Evolutionary conservation across 2,797 vertebrate species (phyloP), one percentile per base, ranked within the genome.

Genomic region (Pterois miles): DNA sequence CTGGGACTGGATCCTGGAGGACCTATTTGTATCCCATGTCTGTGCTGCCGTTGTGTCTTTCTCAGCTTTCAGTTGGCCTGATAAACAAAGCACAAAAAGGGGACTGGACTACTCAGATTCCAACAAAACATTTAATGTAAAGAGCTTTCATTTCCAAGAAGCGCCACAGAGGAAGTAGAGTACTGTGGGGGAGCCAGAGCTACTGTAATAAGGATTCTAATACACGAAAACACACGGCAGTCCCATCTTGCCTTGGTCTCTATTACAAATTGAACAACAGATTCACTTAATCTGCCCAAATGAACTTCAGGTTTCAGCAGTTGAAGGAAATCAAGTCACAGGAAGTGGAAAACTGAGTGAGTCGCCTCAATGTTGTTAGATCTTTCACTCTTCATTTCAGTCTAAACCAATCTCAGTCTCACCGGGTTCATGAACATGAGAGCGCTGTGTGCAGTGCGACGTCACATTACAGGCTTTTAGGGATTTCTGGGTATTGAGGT

Each of bases 1-100:
- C 75, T 74, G 76, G 76, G 46, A 53, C 66, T 36, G 31, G 57
- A 59, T 73, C 67, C 76, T 72, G 59, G 16, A 70, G 71, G 83
- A 69, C 36, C 43, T 1, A 27, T 65, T 69, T 74, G 71, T 38
- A 63, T 81, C 25, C 31, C 4, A 31, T 50, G 58, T 64, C 67
- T 34, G 54, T 29, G 63, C 68, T 31, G 70, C 58, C 63, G 67
- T 33, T 50, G 27, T 16, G 38, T 52, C 23, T 84, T 54, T 82
- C 63, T 77, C 69, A 25, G 34, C 53, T 80, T 83, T 76, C 56
- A 29, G 1, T 10, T 22, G 25, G 43, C 36, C 31, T 13, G 23
- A 69, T 66, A 36, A 79, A 74, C 58, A 72, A 36, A 74, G 62
- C 57, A 48, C 10, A 23, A 52, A 16, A 33, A 56, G 18, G 16